phyloP scores from a whole-genome alignment of 2,797 vertebrate species.

The Sardinella longiceps region DNA sequence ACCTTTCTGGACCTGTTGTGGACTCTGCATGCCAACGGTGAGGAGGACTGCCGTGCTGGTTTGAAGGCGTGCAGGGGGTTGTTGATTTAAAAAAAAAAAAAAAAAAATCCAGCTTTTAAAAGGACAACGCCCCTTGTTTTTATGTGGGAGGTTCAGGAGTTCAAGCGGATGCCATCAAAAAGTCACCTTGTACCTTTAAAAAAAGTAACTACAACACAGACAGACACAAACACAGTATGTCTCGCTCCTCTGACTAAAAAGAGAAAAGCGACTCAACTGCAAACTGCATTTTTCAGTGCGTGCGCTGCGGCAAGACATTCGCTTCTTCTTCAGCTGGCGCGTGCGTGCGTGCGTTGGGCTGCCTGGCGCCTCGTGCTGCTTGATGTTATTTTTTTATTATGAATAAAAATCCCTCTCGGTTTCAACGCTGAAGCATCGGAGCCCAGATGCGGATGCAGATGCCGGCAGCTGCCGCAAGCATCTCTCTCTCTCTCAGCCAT shows the following conservation, averaged over 20 bases:
- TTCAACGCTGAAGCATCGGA: slow-evolving; percentile 14
- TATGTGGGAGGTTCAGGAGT: slow-evolving; percentile 29
- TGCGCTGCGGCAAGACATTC: slow-evolving; percentile 21
- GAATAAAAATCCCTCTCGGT: background rate
- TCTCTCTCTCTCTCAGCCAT: background rate
- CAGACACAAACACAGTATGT: slow-evolving; percentile 5
- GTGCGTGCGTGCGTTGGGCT: no score
- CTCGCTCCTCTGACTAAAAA: background rate
- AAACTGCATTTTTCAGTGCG: slow-evolving; percentile 23
- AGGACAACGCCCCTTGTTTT: slow-evolving; percentile 51
- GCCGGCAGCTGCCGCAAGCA: background rate
- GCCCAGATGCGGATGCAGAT: background rate
- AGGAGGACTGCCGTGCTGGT: slow-evolving; percentile 35
- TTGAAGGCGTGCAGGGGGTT: background rate
- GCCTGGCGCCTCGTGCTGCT: slow-evolving; percentile 24
- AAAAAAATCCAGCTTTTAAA: slow-evolving; percentile 34
- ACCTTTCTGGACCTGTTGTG: slow-evolving; percentile 28
- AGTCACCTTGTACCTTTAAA: slow-evolving; percentile 52
- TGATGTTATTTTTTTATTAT: slow-evolving; percentile 35
- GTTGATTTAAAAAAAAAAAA: slow-evolving; percentile 32
- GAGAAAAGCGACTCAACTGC: background rate
- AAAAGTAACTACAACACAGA: slow-evolving; percentile 32
- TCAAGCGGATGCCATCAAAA: slow-evolving; percentile 30
- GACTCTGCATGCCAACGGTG: slow-evolving; percentile 44
- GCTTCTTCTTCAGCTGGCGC: background rate